phyloP scores from a whole-genome alignment of 2,113 vertebrate species.

The Hippocampus mohnikei region DNA sequence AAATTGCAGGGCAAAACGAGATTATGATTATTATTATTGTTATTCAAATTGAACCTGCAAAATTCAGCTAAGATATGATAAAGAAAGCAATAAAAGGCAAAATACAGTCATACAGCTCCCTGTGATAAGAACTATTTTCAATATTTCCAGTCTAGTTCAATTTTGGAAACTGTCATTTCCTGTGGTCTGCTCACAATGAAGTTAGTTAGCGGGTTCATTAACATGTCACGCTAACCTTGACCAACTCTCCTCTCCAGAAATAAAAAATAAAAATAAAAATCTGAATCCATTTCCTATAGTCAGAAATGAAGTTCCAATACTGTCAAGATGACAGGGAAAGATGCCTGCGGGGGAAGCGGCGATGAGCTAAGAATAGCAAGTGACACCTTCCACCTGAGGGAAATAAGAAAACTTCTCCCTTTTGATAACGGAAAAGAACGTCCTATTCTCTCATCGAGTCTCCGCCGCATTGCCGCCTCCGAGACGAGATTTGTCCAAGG shows the following conservation, averaged over 20 bases:
- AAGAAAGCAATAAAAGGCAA: background rate
- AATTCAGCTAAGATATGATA: background rate
- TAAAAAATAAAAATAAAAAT: conserved; percentile 14
- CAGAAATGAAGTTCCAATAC: conserved; percentile 58
- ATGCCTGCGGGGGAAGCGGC: conserved; percentile 54
- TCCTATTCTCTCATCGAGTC: conserved; percentile 24
- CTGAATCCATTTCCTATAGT: conserved; percentile 39
- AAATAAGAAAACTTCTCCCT: conserved; percentile 42
- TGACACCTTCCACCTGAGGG: conserved; percentile 40
- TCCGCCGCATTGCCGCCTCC: background rate
- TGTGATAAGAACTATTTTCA: background rate
- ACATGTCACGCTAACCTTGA: conserved; percentile 70
- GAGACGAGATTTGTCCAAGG: background rate
- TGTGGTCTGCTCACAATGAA: conserved; percentile 36
- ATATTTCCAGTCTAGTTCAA: too few relatives aligned
- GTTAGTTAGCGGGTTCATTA: conserved; percentile 59
- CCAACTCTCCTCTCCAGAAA: conserved; percentile 39
- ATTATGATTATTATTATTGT: background rate
- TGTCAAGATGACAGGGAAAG: conserved; percentile 66
- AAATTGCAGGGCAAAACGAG: background rate
- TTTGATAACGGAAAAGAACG: conserved; percentile 35
- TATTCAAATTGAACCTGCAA: background rate
- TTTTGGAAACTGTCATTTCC: too few relatives aligned
- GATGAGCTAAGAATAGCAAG: conserved; percentile 63
- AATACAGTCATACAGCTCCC: background rate